Conservation (phyloP, 2,888 invertebrate genomes). For the Euclidia mi region DNA sequence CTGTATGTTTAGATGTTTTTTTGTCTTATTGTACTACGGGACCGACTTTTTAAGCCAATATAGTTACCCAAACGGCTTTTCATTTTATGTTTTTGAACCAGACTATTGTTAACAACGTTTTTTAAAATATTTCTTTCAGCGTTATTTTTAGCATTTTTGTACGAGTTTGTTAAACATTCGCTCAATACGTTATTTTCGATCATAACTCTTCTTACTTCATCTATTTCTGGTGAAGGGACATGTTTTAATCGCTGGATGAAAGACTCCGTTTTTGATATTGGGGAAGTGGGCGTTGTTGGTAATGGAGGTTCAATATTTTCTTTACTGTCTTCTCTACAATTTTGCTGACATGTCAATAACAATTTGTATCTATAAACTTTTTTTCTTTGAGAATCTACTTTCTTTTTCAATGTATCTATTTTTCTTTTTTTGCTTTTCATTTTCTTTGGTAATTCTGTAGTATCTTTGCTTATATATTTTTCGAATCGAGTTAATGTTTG, state of each 20-base stretch:
- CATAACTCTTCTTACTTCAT: conserved; percentile 10
- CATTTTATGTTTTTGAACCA: too few relatives aligned
- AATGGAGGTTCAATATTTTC: conserved; percentile 9
- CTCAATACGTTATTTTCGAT: conserved; percentile 12
- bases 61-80: conserved; percentile 6
- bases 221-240: conserved; percentile 4
- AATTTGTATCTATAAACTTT: too few relatives aligned
- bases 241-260: neutral
- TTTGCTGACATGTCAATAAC: conserved; percentile 10
- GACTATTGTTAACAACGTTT: too few relatives aligned
- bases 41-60: conserved; percentile 19
- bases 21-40: too few relatives aligned
- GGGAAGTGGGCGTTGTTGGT: conserved; percentile 7
- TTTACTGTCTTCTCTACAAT: conserved; percentile 5
- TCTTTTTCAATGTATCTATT: conserved; percentile 12
- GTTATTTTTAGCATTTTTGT: conserved; percentile 8
- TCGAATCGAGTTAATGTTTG: too few relatives aligned
- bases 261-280: conserved; percentile 9
- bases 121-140: conserved; percentile 12
- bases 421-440: conserved; percentile 12
- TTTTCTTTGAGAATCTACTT: conserved; percentile 17
- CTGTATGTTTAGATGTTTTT: conserved; percentile 4
- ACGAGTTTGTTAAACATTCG: too few relatives aligned
- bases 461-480: conserved; percentile 13
- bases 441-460: conserved; percentile 17